Percentiles rank a stretch among this genome's conserved stretches.
Evolutionary conservation across 1,140 invertebrate species (phyloP).

Genomic region (Anoplophora glabripennis): DNA sequence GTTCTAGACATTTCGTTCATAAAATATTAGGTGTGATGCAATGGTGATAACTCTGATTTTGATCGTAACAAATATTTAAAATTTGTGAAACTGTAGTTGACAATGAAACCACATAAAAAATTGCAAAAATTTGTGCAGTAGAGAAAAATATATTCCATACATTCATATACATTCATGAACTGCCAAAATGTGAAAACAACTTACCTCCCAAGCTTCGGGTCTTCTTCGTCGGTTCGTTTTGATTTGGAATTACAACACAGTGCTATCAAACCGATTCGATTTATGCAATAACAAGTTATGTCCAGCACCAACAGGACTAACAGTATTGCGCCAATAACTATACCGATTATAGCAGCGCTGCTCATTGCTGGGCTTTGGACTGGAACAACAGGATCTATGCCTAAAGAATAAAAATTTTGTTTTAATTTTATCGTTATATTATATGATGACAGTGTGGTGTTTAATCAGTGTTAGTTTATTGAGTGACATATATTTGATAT

Average conservation of each 20-base stretch:
- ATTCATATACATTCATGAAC: neutral
- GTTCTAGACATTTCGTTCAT: too few species aligned
- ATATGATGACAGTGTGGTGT: neutral
- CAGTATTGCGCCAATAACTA: slow-evolving; percentile 70
- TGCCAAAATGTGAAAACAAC: slow-evolving; percentile 13
- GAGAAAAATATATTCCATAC: too few species aligned
- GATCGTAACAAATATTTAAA: too few species aligned
- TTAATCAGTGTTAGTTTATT: neutral
- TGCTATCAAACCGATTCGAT: slow-evolving; percentile 67
- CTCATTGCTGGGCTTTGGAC: slow-evolving; percentile 61
- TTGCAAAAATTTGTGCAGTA: too few species aligned
- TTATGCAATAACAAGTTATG: slow-evolving; percentile 70
- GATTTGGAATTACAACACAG: slow-evolving; percentile 62
- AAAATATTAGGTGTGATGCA: too few species aligned
- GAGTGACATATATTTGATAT: neutral
- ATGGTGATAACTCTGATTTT: too few species aligned
- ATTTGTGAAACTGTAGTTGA: too few species aligned
- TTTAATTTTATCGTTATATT: neutral
- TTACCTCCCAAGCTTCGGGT: slow-evolving; percentile 79
- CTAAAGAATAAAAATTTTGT: slow-evolving; percentile 48
- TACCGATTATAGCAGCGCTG: slow-evolving; percentile 72
- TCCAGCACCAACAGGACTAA: slow-evolving; percentile 75
- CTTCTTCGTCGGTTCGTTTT: slow-evolving; percentile 71
- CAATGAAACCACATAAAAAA: too few species aligned
- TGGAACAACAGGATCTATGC: slow-evolving; percentile 56